phyloP scores from a whole-genome alignment of 2,888 invertebrate genomes.

The Helicoverpa assulta region DNA sequence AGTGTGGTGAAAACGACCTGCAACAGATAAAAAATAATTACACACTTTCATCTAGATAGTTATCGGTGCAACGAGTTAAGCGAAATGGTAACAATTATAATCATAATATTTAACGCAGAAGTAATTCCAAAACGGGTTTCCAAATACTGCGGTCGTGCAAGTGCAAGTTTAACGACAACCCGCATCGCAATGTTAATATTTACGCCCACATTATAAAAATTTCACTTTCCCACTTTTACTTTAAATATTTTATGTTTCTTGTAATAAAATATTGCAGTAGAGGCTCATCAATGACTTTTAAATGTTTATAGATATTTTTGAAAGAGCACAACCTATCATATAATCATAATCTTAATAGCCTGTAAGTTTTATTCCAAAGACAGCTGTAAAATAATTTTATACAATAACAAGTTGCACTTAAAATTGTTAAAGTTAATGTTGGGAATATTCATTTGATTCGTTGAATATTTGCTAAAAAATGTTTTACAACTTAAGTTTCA shows the following conservation, averaged over 20 bases:
- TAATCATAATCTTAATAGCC: conserved; percentile 3
- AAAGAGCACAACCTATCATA: conserved; percentile 18
- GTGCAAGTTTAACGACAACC: conserved; percentile 77
- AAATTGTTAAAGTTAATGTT: background rate
- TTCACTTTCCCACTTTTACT: conserved; percentile 89
- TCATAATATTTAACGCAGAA: conserved; percentile 67
- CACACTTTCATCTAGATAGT: conserved; percentile 51
- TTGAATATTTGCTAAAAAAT: background rate
- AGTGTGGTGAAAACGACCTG: conserved; percentile 83
- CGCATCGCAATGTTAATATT: conserved; percentile 84
- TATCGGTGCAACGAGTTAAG: conserved; percentile 41
- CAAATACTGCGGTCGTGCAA: conserved; percentile 68
- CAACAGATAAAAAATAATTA: conserved; percentile 69
- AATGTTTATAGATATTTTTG: conserved; percentile 20
- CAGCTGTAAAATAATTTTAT: background rate
- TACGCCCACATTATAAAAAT: conserved; percentile 83
- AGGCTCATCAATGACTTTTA: conserved; percentile 30
- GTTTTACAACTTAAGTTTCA: background rate
- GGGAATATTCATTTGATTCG: background rate
- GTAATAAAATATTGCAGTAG: conserved; percentile 31
- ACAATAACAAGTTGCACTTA: background rate
- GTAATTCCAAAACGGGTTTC: conserved; percentile 75
- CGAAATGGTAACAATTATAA: conserved; percentile 53
- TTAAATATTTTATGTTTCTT: conserved; percentile 55
- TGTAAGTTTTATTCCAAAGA: background rate